Conservation (phyloP, 2,797 vertebrate genomes). For the Hyperoplus lanceolatus region DNA sequence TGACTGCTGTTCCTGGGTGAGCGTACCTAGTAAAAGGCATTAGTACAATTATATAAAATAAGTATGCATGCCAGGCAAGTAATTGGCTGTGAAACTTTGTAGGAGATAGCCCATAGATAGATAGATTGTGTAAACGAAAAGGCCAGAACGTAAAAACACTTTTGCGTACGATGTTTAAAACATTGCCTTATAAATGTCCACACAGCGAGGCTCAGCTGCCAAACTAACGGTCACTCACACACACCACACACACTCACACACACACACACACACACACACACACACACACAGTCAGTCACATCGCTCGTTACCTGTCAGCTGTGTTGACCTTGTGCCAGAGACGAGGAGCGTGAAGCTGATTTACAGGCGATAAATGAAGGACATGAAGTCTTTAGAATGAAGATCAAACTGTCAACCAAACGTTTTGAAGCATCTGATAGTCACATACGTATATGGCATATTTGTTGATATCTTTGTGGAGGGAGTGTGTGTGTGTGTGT, state of each 20-base stretch:
- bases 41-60: no score
- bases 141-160: no score
- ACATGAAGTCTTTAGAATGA: conserved; percentile 19
- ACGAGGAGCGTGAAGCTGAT: neutral
- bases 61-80: no score
- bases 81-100: no score
- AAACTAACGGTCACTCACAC: conserved; percentile 5
- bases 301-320: conserved; percentile 29
- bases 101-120: no score
- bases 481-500: neutral
- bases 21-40: no score
- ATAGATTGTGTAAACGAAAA: no score
- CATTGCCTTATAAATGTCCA: no score
- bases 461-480: neutral
- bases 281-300: conserved; percentile 24
- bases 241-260: conserved; percentile 1
- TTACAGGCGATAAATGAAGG: conserved; percentile 1
- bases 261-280: neutral
- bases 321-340: conserved; percentile 35
- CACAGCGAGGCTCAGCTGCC: conserved; percentile 2
- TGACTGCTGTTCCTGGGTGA: no score
- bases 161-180: no score
- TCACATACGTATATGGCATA: neutral
- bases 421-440: neutral
- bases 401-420: conserved; percentile 35